Base-by-base conservation (phyloP, 2,797 vertebrate genomes). In the Oreochromis grahami region DNA sequence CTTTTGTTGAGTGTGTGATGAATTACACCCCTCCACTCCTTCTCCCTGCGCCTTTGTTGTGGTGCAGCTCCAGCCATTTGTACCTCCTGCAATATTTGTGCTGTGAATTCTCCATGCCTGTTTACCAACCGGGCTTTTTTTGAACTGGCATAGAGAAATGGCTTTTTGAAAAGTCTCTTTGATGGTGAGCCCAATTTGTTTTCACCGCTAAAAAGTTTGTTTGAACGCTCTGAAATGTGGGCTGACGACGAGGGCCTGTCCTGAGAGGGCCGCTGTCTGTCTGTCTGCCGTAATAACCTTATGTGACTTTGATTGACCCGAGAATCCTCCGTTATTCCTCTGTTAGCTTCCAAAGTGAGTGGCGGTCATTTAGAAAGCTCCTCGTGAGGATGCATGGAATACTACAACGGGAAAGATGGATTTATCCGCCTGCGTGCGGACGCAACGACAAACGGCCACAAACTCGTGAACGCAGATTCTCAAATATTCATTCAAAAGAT, bases 161-260 rank as follows among this genome's bases (percentile, higher is more conserved):
- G 82, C 90, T 92, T 93, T 94, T 95, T 94, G 87, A 93, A 91
- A 93, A 92, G 93, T 93, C 93, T 93, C 94, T 95, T 95, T 95
- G 94, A 95, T 95, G 94, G 89, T 89, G 95, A 94, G 94, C 91
- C 91, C 93, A 95, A 93, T 95, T 94, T 94, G 93, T 94, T 94
- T 94, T 92, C 89, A 84, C 86, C 50, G 56, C 90, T 92, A 88
- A 92, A 95, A 94, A 95, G 84, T 93, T 94, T 86, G 88, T 93
- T 93, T 90, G 88, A 94, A 92, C 63, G 79, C 84, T 86, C 84
- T 29, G 84, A 88, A 90, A 91, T 72, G 82, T 26, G 79, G 92
- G 76, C 86, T 82, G 85, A 89, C 38, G 81, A 38, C 17, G 60
- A 80, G 83, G 79, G 85, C 76, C 78, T 81, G 92, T 93, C 93